Conservation (phyloP, 2,888 invertebrate genomes). For the Parnassius apollo region DNA sequence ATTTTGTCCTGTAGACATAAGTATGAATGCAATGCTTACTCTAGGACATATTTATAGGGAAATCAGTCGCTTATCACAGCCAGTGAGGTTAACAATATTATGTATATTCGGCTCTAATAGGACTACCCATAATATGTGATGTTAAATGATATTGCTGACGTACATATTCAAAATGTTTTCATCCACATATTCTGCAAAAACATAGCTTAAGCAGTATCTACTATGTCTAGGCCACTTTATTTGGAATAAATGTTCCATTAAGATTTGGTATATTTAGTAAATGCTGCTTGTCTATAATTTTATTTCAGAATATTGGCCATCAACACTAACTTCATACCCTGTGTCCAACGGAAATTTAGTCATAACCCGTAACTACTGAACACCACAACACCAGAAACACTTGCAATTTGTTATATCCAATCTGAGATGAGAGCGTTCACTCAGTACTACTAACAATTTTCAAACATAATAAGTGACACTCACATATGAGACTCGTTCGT, state of each 20-base stretch:
- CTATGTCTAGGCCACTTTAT: background rate
- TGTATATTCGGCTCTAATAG: constrained; percentile 35
- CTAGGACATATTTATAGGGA: constrained; percentile 45
- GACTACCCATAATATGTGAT: constrained; percentile 28
- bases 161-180: background rate
- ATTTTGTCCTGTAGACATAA: constrained; percentile 25
- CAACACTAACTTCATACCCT: constrained; percentile 4
- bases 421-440: background rate
- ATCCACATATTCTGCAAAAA: constrained; percentile 2
- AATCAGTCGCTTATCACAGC: constrained; percentile 56
- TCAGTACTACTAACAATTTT: background rate
- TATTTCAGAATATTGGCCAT: constrained; percentile 1
- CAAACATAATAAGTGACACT: background rate
- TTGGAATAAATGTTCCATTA: background rate
- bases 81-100: constrained; percentile 38
- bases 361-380: background rate
- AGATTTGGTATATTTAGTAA: background rate
- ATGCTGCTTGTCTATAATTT: background rate
- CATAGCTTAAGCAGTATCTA: background rate
- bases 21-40: constrained; percentile 33
- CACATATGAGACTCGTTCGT: background rate
- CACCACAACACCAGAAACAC: background rate
- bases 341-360: constrained; percentile 4
- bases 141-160: constrained; percentile 1
- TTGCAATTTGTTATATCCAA: background rate